phyloP scores from a whole-genome alignment of 2,113 vertebrate species.

The Triplophysa siluroides region DNA sequence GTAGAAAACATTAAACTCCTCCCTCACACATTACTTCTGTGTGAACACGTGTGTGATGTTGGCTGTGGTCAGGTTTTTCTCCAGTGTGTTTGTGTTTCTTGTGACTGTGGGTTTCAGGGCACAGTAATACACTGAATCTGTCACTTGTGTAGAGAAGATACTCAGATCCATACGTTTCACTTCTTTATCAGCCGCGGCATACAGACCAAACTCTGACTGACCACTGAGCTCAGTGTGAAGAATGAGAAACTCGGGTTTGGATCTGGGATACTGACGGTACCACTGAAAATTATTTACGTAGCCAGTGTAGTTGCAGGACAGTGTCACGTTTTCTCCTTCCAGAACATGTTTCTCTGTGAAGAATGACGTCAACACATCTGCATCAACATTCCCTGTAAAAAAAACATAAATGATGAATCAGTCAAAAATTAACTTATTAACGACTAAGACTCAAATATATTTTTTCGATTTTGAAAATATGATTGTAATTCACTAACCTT shows the following conservation, averaged over 20 bases:
- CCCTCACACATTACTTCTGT: no score
- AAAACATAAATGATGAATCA: background rate
- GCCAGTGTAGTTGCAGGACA: conserved; percentile 25
- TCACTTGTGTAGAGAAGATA: conserved; percentile 38
- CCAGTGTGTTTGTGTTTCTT: conserved; percentile 17
- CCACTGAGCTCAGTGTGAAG: background rate
- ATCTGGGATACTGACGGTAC: conserved; percentile 33
- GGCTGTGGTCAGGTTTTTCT: conserved; percentile 43
- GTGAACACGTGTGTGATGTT: no score
- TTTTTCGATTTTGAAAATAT: background rate
- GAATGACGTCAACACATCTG: background rate
- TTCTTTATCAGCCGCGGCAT: background rate
- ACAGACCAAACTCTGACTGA: background rate
- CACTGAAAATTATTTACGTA: background rate
- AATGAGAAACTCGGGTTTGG: conserved; percentile 25
- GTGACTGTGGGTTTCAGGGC: conserved; percentile 47
- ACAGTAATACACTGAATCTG: conserved; percentile 52
- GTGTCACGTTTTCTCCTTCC: background rate
- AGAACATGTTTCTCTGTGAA: background rate
- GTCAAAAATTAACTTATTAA: no score
- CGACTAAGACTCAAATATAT: no score
- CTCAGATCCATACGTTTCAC: conserved; percentile 27
- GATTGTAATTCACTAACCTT: background rate
- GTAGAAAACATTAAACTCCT: no score
- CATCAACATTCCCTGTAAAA: conserved; percentile 6